Evolutionary conservation across 2,797 vertebrate species (phyloP).

Genomic region (Syngnathus acus): DNA sequence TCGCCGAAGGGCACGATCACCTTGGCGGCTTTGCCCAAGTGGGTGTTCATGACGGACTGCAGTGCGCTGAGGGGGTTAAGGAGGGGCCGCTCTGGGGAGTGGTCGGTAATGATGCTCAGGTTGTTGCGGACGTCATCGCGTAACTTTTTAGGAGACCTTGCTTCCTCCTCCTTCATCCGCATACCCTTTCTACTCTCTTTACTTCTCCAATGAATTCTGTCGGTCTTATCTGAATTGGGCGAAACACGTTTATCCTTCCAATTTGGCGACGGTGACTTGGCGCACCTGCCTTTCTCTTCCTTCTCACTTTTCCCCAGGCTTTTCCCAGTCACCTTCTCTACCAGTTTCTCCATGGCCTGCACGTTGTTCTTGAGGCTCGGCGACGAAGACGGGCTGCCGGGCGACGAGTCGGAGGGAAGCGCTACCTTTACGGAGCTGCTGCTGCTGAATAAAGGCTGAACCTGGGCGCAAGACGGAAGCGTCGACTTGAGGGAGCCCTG

Average conservation of each 20-base stretch:
- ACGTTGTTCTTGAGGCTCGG: slow-evolving; percentile 91
- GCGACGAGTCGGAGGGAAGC: slow-evolving; percentile 63
- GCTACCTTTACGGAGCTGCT: slow-evolving; percentile 73
- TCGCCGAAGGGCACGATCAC: slow-evolving; percentile 82
- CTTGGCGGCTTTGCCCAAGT: slow-evolving; percentile 93
- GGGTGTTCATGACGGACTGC: slow-evolving; percentile 98
- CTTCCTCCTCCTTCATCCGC: slow-evolving; percentile 86
- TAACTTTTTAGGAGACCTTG: slow-evolving; percentile 74
- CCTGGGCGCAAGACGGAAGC: slow-evolving; percentile 74
- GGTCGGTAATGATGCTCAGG: slow-evolving; percentile 86
- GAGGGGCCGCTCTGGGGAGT: slow-evolving; percentile 86
- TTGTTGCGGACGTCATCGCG: slow-evolving; percentile 84
- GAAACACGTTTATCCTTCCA: slow-evolving; percentile 78
- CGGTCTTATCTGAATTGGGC: slow-evolving; percentile 36
- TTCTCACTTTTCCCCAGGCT: slow-evolving; percentile 74
- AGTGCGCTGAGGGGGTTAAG: slow-evolving; percentile 92
- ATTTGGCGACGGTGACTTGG: slow-evolving; percentile 73
- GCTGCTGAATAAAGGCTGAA: slow-evolving; percentile 82
- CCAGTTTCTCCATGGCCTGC: slow-evolving; percentile 93
- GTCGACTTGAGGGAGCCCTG: slow-evolving; percentile 81
- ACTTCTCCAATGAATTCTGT: slow-evolving; percentile 46
- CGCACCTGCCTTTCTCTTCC: slow-evolving; percentile 73
- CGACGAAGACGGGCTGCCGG: slow-evolving; percentile 77
- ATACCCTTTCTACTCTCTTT: slow-evolving; percentile 46
- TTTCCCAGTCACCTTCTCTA: slow-evolving; percentile 94